Conservation (phyloP, 2,113 vertebrate species). For the Eidolon helvum region DNA sequence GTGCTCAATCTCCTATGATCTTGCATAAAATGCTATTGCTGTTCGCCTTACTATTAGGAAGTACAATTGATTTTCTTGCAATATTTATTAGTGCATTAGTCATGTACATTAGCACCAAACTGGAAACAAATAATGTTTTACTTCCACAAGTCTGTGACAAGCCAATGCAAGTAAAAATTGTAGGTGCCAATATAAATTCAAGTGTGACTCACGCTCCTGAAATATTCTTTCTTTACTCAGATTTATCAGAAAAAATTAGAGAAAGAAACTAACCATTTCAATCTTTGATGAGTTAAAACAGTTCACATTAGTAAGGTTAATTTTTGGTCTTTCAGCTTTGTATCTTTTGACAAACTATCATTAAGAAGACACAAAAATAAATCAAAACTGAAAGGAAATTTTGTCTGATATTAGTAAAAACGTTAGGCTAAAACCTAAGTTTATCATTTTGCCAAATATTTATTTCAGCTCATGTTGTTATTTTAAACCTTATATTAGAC, state of each 20-base stretch:
- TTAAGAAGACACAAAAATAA: neutral
- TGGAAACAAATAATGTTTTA: conserved; percentile 64
- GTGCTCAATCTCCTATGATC: conserved; percentile 32
- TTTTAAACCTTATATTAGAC: neutral
- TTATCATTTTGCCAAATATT: neutral
- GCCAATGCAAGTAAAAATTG: conserved; percentile 26
- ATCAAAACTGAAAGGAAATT: neutral
- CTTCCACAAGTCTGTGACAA: conserved; percentile 39
- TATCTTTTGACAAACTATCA: neutral
- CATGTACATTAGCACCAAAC: conserved; percentile 67
- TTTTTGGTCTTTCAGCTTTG: neutral
- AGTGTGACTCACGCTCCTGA: conserved; percentile 45
- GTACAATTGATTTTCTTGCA: conserved; percentile 74
- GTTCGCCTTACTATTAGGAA: conserved; percentile 56
- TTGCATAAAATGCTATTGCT: conserved; percentile 45
- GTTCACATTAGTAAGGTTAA: neutral
- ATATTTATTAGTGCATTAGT: conserved; percentile 78
- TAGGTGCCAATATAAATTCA: conserved; percentile 41
- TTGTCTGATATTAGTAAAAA: neutral
- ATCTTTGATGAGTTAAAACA: neutral
- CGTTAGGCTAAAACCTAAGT: neutral
- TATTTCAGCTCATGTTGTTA: neutral
- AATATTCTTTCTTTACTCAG: conserved; percentile 25
- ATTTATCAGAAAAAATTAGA: conserved; percentile 30
- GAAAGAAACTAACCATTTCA: neutral